phyloP scores from a whole-genome alignment of 2,113 vertebrate genomes.

The Otocyon megalotis region DNA sequence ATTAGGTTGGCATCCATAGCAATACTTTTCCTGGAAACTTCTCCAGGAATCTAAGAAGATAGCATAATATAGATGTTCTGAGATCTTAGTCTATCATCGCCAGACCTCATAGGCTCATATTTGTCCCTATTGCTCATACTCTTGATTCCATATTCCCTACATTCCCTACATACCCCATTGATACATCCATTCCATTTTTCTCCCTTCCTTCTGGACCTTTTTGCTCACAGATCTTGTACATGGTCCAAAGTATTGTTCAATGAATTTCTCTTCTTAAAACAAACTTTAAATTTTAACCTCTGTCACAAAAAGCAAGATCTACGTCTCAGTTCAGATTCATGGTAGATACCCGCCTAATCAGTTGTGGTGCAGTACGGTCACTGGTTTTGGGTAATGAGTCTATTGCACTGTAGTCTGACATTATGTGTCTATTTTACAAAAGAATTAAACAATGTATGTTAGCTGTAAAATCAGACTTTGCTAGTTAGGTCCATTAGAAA shows the following conservation, averaged over 20 bases:
- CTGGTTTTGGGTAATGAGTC: background rate
- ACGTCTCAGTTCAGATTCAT: background rate
- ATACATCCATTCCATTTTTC: background rate
- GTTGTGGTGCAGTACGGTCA: background rate
- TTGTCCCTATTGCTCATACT: background rate
- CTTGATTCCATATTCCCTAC: background rate
- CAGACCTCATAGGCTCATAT: rapidly evolving
- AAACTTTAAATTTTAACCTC: background rate
- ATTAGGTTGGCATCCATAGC: background rate
- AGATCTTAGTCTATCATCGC: rapidly evolving
- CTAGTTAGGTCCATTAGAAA: background rate
- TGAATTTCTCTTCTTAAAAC: background rate
- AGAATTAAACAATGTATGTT: background rate
- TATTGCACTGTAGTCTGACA: background rate
- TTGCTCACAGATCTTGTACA: background rate
- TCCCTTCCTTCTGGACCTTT: background rate
- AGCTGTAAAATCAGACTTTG: background rate
- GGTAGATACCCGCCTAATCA: background rate
- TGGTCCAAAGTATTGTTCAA: background rate
- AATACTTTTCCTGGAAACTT: background rate
- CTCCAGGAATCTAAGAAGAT: background rate
- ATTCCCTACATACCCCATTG: background rate
- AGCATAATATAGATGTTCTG: background rate
- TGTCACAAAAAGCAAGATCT: background rate
- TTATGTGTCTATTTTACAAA: background rate